These are phyloP conservation scores for Baryphthengus martii DNA, from an alignment of 2,113 vertebrate species.

Conservation along the genomic window DNA sequence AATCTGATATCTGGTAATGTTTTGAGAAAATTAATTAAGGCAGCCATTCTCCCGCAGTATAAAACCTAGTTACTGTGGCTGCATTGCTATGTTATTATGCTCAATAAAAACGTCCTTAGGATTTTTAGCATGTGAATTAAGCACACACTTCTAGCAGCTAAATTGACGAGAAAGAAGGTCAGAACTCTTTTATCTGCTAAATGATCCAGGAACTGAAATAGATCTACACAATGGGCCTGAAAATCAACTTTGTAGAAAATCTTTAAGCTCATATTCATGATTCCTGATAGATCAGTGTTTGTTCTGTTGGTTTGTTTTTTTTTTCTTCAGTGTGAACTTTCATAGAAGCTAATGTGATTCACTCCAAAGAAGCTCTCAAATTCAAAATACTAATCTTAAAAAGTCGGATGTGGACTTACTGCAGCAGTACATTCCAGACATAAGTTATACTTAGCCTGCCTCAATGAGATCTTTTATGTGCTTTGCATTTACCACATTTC, in stretches of 20 bases:
- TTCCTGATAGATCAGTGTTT: neutral
- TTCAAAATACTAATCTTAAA: neutral
- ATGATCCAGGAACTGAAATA: neutral
- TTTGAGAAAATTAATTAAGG: slow-evolving; percentile 24
- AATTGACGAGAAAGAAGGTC: neutral
- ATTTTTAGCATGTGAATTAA: slow-evolving; percentile 9
- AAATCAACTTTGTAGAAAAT: neutral
- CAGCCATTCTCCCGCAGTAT: neutral
- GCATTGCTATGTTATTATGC: neutral
- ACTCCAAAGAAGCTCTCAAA: neutral
- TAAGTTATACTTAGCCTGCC: neutral
- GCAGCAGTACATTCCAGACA: neutral
- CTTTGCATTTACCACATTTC: neutral
- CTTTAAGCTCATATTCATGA: neutral
- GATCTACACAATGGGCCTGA: neutral
- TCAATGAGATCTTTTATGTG: neutral
- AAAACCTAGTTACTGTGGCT: neutral
- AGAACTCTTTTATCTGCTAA: neutral
- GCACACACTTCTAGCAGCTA: neutral
- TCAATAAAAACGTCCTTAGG: neutral
- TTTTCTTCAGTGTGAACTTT: neutral
- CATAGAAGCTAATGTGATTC: neutral
- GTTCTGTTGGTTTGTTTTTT: neutral
- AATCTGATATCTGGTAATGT: neutral
- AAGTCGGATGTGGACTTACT: neutral